Percentiles rank a stretch among this genome's conserved stretches.
Evolutionary conservation across 2,113 vertebrate species (phyloP).

Genomic region (Picathartes gymnocephalus): DNA sequence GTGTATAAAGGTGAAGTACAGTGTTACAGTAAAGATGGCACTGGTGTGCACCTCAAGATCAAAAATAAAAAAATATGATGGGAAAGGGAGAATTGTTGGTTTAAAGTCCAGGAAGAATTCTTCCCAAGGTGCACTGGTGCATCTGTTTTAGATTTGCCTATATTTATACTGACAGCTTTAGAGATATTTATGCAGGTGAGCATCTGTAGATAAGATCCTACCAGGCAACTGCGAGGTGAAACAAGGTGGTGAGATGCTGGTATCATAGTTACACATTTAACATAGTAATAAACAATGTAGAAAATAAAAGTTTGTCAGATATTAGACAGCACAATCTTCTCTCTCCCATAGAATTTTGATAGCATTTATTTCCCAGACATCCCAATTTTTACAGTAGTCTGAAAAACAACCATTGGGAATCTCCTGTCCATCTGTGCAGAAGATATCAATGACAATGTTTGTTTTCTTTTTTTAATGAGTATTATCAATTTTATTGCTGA

Average conservation of each 20-base stretch:
- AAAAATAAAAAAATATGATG: conserved; percentile 13
- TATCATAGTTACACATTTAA: background rate
- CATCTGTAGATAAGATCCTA: conserved; percentile 15
- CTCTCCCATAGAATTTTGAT: background rate
- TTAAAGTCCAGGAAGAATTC: conserved; percentile 13
- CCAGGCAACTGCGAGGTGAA: background rate
- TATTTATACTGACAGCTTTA: conserved; percentile 3
- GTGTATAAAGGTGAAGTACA: background rate
- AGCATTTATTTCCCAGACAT: background rate
- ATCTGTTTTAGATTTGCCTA: background rate
- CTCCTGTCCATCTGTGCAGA: background rate
- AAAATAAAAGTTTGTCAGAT: background rate
- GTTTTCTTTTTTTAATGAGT: background rate
- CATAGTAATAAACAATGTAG: background rate
- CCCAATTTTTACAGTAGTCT: background rate
- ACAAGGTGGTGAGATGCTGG: background rate
- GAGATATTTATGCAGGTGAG: background rate
- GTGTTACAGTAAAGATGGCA: background rate
- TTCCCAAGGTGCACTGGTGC: background rate
- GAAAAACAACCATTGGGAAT: background rate
- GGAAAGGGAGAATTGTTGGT: background rate
- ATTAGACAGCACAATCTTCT: background rate
- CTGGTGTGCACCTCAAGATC: conserved; percentile 16
- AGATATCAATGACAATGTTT: background rate
- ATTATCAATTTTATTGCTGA: background rate